Evolutionary conservation across 2,113 vertebrate genomes (phyloP).

Genomic region (Tachuris rubrigastra): DNA sequence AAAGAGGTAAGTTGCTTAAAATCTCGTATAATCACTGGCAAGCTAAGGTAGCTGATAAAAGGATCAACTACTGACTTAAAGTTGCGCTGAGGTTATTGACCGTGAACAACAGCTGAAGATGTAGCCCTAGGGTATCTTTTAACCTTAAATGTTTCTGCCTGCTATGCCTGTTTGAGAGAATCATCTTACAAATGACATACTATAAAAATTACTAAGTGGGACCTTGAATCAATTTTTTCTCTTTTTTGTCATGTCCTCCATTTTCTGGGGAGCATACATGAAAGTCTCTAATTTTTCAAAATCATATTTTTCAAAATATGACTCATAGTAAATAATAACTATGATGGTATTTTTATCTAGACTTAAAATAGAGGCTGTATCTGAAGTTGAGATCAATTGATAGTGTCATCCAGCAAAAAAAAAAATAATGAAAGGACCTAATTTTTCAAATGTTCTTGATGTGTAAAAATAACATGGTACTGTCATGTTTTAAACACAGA

Average conservation of each 20-base stretch:
- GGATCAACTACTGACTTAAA: neutral
- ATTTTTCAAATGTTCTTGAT: neutral
- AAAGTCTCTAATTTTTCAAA: neutral
- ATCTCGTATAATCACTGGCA: neutral
- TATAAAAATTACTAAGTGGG: neutral
- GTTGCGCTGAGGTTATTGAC: neutral
- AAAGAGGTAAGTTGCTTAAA: neutral
- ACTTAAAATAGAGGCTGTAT: neutral
- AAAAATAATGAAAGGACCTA: neutral
- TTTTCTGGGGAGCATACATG: neutral
- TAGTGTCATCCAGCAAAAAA: neutral
- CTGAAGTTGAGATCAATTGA: neutral
- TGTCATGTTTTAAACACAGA: neutral
- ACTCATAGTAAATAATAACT: neutral
- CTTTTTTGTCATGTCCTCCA: neutral
- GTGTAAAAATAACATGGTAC: neutral
- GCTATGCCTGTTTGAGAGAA: neutral
- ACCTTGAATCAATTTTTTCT: neutral
- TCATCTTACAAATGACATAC: neutral
- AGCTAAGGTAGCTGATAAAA: neutral
- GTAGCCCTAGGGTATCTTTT: neutral
- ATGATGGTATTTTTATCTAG: neutral
- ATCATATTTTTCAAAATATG: neutral
- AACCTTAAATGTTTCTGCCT: neutral
- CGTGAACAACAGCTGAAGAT: neutral